These are phyloP conservation scores for Parotia lawesii DNA, from an alignment of 2,113 vertebrate genomes.

Conservation along the genomic window DNA sequence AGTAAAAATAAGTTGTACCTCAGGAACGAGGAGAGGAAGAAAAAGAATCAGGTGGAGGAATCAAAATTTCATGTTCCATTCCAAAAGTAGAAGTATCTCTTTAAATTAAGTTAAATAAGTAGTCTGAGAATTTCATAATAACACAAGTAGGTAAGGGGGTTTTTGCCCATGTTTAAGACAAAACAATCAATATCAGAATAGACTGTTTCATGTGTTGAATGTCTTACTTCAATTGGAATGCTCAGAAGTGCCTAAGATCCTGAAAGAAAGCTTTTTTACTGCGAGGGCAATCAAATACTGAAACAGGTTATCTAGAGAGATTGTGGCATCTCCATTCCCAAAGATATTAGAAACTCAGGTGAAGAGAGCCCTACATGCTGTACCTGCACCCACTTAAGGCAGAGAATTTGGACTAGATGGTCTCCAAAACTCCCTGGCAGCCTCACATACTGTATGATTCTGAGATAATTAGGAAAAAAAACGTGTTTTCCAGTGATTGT, in stretches of 20 bases:
- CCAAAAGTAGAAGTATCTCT: neutral
- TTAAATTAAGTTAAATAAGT: neutral
- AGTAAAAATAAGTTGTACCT: neutral
- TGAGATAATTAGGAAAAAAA: neutral
- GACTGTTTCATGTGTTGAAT: neutral
- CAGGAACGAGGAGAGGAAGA: neutral
- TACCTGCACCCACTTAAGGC: neutral
- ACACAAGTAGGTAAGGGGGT: fast-evolving
- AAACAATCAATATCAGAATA: neutral
- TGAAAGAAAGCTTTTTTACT: neutral
- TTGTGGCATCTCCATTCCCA: neutral
- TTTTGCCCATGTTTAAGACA: neutral
- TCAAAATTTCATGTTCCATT: neutral
- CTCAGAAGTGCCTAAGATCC: neutral
- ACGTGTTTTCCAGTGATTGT: neutral
- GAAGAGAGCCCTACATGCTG: neutral
- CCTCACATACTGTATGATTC: neutral
- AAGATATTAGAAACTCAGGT: neutral
- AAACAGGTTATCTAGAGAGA: neutral
- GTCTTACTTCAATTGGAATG: neutral
- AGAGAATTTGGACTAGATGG: neutral
- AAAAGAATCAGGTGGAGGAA: neutral
- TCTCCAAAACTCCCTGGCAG: neutral
- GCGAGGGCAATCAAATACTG: neutral
- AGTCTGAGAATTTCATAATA: neutral